Evolutionary conservation across 2,888 invertebrate species (phyloP).

Genomic region (Cancer borealis): DNA sequence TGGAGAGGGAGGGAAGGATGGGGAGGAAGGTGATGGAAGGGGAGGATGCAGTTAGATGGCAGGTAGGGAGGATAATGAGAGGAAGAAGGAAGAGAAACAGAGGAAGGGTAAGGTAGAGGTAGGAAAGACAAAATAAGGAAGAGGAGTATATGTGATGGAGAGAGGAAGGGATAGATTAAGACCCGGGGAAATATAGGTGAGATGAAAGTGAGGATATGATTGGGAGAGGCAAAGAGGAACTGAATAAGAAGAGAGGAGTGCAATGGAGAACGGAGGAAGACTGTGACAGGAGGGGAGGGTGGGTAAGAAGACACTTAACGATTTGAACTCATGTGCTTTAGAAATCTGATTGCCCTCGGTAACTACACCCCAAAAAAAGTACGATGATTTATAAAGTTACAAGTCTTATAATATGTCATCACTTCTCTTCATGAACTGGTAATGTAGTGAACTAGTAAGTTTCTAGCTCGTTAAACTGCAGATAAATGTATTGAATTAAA

Average conservation of each 20-base stretch:
- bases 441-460: no score
- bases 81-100: not conserved
- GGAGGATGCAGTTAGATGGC: not conserved
- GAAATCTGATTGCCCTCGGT: no score
- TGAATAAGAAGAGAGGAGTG: not conserved
- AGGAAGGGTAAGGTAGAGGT: not conserved
- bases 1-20: not conserved
- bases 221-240: not conserved
- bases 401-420: no score
- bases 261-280: not conserved
- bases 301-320: not conserved
- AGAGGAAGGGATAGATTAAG: not conserved
- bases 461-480: no score
- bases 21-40: not conserved
- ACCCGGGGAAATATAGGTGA: not conserved
- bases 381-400: no score
- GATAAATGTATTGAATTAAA: no score
- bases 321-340: no score
- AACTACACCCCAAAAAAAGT: no score
- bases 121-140: not conserved
- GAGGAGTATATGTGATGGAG: not conserved
- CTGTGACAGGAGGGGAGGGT: not conserved
- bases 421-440: no score
- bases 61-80: not conserved
- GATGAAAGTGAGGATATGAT: not conserved